Conservation (phyloP, 2,797 vertebrate genomes). For the Hippopotamyrus pictus region DNA sequence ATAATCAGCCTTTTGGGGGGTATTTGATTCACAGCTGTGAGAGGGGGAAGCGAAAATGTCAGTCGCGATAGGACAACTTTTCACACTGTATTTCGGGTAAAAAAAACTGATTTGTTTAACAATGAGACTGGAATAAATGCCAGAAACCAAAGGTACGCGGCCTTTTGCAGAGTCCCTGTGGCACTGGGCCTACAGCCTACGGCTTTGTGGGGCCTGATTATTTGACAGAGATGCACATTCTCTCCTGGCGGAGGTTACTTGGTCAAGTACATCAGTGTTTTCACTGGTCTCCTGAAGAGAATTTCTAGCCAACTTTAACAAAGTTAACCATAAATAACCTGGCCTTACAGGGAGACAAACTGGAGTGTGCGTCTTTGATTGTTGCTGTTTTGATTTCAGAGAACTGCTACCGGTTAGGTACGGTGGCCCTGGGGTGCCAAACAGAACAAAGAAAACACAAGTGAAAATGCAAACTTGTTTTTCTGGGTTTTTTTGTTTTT, state of each 20-base stretch:
- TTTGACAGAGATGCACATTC: slow-evolving; percentile 54
- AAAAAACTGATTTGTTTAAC: slow-evolving; percentile 29
- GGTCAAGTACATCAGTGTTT: slow-evolving; percentile 61
- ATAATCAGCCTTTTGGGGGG: not conserved
- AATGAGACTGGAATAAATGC: slow-evolving; percentile 13
- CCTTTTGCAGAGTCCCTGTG: slow-evolving; percentile 21
- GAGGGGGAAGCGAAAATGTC: slow-evolving; percentile 9
- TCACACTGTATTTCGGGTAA: slow-evolving; percentile 11
- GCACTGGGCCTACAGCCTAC: not conserved
- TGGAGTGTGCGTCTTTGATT: not conserved
- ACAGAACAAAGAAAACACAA: not conserved
- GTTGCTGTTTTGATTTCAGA: not conserved
- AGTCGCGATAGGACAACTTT: slow-evolving; percentile 4
- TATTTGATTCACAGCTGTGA: slow-evolving; percentile 7
- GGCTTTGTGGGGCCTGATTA: slow-evolving; percentile 37
- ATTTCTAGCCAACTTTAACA: slow-evolving; percentile 26
- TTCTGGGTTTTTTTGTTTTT: not conserved
- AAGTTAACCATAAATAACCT: not conserved
- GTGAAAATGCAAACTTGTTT: not conserved
- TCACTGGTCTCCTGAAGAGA: slow-evolving; percentile 48
- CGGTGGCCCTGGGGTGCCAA: not conserved
- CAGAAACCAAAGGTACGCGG: not conserved
- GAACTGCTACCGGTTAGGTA: not conserved
- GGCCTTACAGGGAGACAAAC: not conserved
- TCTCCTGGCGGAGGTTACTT: slow-evolving; percentile 36